Percentiles rank a stretch among this genome's conserved stretches.
Evolutionary conservation across 2,888 invertebrate genomes (phyloP).

Genomic region (Mimumesa dahlbomi): DNA sequence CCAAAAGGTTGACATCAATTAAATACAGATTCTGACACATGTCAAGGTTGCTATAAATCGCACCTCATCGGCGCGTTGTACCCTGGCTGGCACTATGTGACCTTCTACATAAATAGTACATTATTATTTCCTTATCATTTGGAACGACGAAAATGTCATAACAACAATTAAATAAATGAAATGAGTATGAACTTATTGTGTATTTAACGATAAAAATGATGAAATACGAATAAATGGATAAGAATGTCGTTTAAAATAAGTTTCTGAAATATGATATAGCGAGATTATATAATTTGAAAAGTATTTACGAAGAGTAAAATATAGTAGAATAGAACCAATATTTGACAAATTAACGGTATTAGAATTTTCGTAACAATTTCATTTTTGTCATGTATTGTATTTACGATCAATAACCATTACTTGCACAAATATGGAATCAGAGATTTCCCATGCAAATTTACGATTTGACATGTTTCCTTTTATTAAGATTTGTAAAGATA

Average conservation of each 20-base stretch:
- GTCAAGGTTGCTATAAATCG: conserved; percentile 61
- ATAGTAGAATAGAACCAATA: no score
- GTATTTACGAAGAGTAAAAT: no score
- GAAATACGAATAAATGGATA: background rate
- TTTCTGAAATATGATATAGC: no score
- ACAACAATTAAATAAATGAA: no score
- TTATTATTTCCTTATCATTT: background rate
- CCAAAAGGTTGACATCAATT: conserved; percentile 68
- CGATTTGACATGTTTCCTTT: background rate
- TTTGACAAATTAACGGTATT: no score
- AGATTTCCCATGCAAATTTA: background rate
- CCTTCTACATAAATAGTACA: conserved; percentile 21
- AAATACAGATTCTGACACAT: conserved; percentile 66
- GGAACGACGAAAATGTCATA: no score
- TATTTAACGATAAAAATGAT: no score
- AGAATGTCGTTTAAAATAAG: background rate
- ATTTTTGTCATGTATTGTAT: background rate
- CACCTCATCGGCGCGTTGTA: conserved; percentile 31
- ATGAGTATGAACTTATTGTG: background rate
- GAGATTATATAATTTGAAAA: no score
- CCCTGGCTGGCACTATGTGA: conserved; percentile 23
- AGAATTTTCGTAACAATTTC: no score
- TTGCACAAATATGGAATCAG: background rate
- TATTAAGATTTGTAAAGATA: background rate
- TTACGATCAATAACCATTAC: conserved; percentile 2